Percentiles rank a stretch among this genome's conserved stretches.
Evolutionary conservation across 1,140 invertebrate species (phyloP).

Genomic region (Cardiocondyla obscurior): DNA sequence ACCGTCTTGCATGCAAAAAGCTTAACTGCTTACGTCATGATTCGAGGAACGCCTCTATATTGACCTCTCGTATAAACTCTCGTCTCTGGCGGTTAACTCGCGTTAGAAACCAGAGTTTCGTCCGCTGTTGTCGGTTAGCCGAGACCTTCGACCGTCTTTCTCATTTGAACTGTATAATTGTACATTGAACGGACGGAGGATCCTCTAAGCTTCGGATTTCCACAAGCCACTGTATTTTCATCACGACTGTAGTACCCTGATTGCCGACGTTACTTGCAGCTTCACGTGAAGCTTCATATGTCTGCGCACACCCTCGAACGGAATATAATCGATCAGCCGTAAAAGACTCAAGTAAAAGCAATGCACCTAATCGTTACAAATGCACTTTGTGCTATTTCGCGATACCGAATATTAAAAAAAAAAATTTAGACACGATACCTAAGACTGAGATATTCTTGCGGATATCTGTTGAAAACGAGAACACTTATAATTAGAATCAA

Average conservation of each 20-base stretch:
- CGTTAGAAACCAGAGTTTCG: slow-evolving; percentile 30
- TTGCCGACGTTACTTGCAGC: not conserved
- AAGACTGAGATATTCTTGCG: not conserved
- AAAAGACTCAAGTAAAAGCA: not conserved
- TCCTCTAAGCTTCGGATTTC: slow-evolving; percentile 8
- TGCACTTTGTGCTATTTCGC: too few species aligned
- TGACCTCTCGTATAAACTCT: slow-evolving; percentile 16
- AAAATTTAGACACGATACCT: not conserved
- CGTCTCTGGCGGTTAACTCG: slow-evolving; percentile 25
- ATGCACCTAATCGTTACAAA: too few species aligned
- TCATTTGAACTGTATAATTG: slow-evolving; percentile 33
- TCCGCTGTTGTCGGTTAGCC: slow-evolving; percentile 23
- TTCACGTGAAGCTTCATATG: not conserved
- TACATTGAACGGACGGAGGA: not conserved
- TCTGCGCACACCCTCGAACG: not conserved
- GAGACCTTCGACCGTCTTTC: slow-evolving; percentile 20
- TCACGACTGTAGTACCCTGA: not conserved
- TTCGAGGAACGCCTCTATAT: slow-evolving; percentile 41
- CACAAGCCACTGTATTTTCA: slow-evolving; percentile 23
- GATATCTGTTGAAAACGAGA: not conserved
- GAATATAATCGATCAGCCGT: not conserved
- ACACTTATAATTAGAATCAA: slow-evolving; percentile 15
- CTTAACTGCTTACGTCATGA: slow-evolving; percentile 59
- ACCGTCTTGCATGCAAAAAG: slow-evolving; percentile 22
- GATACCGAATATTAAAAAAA: too few species aligned